Evolutionary conservation across 2,888 invertebrate genomes (phyloP), one percentile per base, ranked within the genome.

Genomic region (Drosophila kokeensis): DNA sequence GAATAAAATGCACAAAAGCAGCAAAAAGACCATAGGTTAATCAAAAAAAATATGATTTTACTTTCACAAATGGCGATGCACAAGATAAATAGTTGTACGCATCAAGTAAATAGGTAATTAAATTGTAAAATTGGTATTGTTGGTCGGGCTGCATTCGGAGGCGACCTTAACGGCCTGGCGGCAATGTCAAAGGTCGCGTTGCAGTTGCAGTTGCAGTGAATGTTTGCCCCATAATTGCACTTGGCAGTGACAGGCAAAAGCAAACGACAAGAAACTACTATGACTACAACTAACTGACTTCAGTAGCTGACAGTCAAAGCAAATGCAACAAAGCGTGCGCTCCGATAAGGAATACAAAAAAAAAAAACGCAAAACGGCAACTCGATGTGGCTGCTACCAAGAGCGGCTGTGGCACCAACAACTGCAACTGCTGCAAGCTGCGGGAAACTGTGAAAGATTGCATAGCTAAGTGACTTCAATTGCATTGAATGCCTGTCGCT

Each of bases 401-500:
- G 57, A 61, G 63, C 40, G 50, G 50, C 38, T 36, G 55, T 54
- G 42, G 63, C 49, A 63, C 11, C 58, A 32, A 62, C 48, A 32
- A 55, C 55, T n/a, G 30, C 42, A 60, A 57, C n/a, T 30, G 38
- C 66, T 34, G 59, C 36, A 42, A 53, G 49, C 34, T 63, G 50
- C 24, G 64, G 66, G 63, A 85, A 83, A 83, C 83, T 83, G 89
- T 81, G 82, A 90, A 90, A 88, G 87, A 85, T 85, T 88, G 87
- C 85, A 87, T 83, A 68, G 85, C 79, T 81, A 90, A 85, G 87
- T 85, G 89, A 83, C 83, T 85, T 86, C 81, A 88, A 85, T 90
- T 85, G 90, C 81, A 74, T 79, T 81, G 69, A 70, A 63, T 74
- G 90, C 48, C 77, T 77, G 84, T 88, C 84, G 68, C 88, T 88